phyloP scores from a whole-genome alignment of 2,797 vertebrate species.

The Eulemur coronatus region DNA sequence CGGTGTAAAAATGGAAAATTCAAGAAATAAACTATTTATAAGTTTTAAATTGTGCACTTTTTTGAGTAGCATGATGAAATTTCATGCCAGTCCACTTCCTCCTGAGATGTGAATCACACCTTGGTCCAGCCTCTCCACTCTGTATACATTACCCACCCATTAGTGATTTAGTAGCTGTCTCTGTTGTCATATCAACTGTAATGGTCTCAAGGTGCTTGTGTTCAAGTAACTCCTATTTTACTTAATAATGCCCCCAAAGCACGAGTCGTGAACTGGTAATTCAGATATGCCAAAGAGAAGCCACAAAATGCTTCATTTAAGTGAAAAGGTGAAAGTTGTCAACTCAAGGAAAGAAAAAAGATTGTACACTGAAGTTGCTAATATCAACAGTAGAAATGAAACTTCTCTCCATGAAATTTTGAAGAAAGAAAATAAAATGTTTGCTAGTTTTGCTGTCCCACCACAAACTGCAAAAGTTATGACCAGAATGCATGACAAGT shows the following conservation, averaged over 20 bases:
- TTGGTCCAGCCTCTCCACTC: neutral
- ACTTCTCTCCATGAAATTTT: neutral
- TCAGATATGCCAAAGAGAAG: neutral
- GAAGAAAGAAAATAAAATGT: neutral
- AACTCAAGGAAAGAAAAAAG: neutral
- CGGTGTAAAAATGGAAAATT: neutral
- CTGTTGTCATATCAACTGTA: neutral
- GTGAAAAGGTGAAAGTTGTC: neutral
- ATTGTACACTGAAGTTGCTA: neutral
- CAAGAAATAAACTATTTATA: neutral
- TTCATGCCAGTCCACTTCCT: neutral
- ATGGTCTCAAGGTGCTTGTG: neutral
- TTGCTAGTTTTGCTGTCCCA: neutral
- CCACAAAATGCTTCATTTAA: neutral
- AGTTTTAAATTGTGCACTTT: neutral
- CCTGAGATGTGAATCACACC: neutral
- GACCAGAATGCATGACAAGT: neutral
- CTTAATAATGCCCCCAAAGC: neutral
- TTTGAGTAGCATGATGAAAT: neutral
- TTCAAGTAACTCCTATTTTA: neutral
- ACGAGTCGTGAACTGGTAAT: neutral
- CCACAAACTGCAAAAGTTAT: neutral
- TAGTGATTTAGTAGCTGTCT: neutral
- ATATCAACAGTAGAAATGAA: neutral
- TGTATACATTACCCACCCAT: neutral